Conservation (phyloP, 2,797 vertebrate species). For the Xenops minutus region DNA sequence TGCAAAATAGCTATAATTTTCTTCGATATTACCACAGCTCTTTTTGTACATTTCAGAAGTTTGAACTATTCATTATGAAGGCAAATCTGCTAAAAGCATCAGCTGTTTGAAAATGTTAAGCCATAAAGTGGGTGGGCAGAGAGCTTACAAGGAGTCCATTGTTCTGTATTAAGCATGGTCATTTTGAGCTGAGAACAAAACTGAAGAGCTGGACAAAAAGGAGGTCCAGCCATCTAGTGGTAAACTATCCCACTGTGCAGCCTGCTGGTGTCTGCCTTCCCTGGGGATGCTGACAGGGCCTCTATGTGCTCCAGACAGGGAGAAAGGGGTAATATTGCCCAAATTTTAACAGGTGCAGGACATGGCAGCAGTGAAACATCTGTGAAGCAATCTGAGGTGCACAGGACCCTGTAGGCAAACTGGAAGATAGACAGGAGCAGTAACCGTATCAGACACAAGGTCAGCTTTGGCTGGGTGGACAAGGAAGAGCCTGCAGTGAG, state of each 20-base stretch:
- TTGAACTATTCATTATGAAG: background rate
- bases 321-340: background rate
- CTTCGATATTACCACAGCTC: background rate
- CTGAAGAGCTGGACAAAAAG: background rate
- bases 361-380: background rate
- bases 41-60: background rate
- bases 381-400: background rate
- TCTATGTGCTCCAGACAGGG: accelerated
- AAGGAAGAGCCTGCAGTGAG: background rate
- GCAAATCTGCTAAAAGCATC: background rate
- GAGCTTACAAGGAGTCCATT: background rate
- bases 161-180: background rate
- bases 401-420: background rate
- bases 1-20: background rate
- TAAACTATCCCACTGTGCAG: background rate
- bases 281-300: background rate
- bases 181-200: background rate
- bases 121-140: background rate
- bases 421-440: background rate
- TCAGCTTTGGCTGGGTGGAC: background rate
- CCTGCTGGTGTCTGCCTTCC: background rate
- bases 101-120: background rate
- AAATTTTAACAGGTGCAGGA: background rate
- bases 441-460: background rate
- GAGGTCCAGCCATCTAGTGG: slow-evolving; percentile 41